Base-by-base conservation (phyloP, 2,888 invertebrate species). In the Brachyopa scutellaris region DNA sequence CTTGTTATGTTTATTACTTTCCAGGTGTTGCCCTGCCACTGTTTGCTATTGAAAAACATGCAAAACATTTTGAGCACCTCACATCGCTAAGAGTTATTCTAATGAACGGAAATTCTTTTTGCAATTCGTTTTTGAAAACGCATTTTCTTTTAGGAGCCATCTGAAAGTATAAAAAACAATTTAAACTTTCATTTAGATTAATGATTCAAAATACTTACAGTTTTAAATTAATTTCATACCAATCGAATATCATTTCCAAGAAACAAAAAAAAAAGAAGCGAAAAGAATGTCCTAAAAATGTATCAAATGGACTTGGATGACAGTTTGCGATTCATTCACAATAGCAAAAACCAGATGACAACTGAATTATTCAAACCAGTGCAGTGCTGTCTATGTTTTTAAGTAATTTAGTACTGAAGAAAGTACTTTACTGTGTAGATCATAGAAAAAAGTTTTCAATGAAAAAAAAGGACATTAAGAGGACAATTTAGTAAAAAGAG, bases 1-100 rank as follows among this genome's bases (percentile, higher is more conserved):
- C 47, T 59, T 57, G 11, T 55, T 64, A 31, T 74, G 49, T 23
- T 76, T 76, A n/a, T 33, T 26, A 31, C 33, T 67, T 19, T 40
- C 40, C 8, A 57, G 29, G 45, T 76, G 61, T 2, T 61, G 66
- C 36, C 7, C 13, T 33, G 5, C 23, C 23, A 9, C 23, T 13
- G 47, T 47, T 47, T 26, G 11, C 26, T 47, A 47, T 26, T 26
- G 26, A 26, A 5, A 26, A 26, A n/a, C n/a, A 5, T 26, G 26
- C 26, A 26, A 26, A 26, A 26, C 26, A 26, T 26, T 26, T 26
- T 3, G 26, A 26, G 26, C 26, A 26, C 26, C 26, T 26, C 26
- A 26, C 21, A 19, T 42, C 42, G 19, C 17, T 17, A 42, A 42
- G 8, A 42, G 19, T 19, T 26, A 5, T 55, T 36, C 11, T 36